Percentiles rank a stretch among this genome's conserved stretches.
Evolutionary conservation across 2,113 vertebrate genomes (phyloP).

Genomic region (Engraulis encrasicolus): DNA sequence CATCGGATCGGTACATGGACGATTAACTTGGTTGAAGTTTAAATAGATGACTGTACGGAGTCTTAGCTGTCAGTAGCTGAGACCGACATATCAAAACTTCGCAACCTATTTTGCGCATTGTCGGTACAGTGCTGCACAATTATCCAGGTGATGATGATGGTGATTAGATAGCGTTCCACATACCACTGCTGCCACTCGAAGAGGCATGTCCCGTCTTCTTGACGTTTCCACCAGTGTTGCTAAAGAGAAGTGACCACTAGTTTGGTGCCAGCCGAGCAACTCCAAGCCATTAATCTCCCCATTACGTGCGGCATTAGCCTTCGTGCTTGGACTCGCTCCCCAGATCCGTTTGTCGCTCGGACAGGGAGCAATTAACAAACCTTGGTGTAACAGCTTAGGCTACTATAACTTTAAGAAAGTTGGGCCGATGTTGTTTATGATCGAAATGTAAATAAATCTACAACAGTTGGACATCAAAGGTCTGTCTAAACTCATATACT

Average conservation of each 20-base stretch:
- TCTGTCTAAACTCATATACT: no score
- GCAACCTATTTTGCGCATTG: neutral
- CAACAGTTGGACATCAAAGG: neutral
- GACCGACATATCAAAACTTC: neutral
- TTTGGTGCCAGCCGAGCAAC: neutral
- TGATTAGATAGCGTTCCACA: neutral
- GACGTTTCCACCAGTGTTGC: neutral
- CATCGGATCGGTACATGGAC: neutral
- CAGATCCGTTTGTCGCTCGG: neutral
- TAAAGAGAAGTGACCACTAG: neutral
- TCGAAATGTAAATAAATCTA: neutral
- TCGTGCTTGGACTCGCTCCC: neutral
- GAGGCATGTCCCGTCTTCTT: neutral
- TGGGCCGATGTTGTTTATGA: neutral
- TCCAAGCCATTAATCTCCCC: constrained; percentile 3
- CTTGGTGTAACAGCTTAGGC: neutral
- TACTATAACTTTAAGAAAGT: no score
- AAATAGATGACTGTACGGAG: neutral
- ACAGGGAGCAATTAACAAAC: neutral
- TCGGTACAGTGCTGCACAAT: neutral
- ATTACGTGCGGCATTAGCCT: constrained; percentile 16
- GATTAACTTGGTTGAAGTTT: constrained; percentile 18
- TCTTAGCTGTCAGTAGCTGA: neutral
- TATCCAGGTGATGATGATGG: neutral
- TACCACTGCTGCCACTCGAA: neutral